Evolutionary conservation across 2,113 vertebrate species (phyloP).

Genomic region (Bothrops jararaca): DNA sequence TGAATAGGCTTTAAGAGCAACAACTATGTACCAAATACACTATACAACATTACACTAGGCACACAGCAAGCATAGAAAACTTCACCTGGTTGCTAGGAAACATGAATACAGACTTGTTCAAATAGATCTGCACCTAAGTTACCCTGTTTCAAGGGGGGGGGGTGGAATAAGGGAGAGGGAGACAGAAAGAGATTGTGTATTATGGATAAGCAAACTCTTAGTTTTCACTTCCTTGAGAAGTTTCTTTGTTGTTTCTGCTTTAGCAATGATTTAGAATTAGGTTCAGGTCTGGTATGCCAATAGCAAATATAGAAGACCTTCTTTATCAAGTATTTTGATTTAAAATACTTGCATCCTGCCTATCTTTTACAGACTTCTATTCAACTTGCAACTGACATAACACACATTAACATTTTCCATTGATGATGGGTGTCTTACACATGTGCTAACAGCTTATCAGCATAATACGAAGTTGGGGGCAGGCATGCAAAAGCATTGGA

Average conservation of each 20-base stretch:
- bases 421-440: neutral
- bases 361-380: neutral
- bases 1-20: neutral
- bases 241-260: neutral
- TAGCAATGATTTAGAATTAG: neutral
- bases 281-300: neutral
- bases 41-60: neutral
- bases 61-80: neutral
- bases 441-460: neutral
- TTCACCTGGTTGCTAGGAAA: neutral
- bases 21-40: neutral
- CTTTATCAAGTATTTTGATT: neutral
- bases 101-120: neutral
- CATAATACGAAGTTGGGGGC: neutral
- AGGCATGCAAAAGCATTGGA: neutral
- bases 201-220: neutral
- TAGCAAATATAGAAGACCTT: neutral
- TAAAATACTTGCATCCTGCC: neutral
- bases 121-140: neutral
- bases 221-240: neutral
- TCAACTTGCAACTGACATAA: neutral
- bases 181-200: neutral
- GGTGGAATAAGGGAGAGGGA: fast-evolving
- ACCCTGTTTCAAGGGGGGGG: neutral
- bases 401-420: neutral